Evolutionary conservation across 2,113 vertebrate species (phyloP), one percentile per base, ranked within the genome.

Genomic region (Halcyon malimbica): DNA sequence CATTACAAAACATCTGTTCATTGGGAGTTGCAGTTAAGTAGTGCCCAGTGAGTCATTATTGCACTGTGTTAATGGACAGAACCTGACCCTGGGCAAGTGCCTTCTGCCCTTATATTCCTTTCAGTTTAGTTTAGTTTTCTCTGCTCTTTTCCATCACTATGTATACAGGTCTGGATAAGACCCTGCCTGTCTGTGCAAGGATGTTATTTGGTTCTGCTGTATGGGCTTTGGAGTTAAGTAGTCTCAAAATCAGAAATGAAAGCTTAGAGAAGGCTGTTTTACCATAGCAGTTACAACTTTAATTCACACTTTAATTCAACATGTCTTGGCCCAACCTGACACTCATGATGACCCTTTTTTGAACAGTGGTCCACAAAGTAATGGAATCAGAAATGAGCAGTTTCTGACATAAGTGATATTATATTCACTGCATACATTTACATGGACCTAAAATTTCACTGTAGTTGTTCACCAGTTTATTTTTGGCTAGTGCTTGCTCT

Each of bases 91-190:
- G 14, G 63, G 29, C 3, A 11, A 53, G n/a, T 57, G 19, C 23
- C 46, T 91, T 76, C 54, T 84, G n/a, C 5, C n/a, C 79, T 94
- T 85, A 87, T 53, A 59, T 65, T 91, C 41, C 21, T 76, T 91
- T 63, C 28, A 42, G 28, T 65, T 83, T 75, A 89, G 42, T 62
- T 87, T 75, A 71, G 48, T 68, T 94, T 63, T 24, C 88, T 90
- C 46, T 83, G 50, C 42, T 56, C 51, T 67, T 86, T 87, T 90
- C 33, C 37, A 70, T 62, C 39, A 17, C 51, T 67, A 1, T 29
- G 6, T 35, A 60, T 42, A n/a, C 35, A 59, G 50, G 80, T 28
- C 53, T 91, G 84, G 41, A 20, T 54, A 70, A 77, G 9, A 39
- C 28, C 39, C 44, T 94, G 33, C 17, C 17, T 57, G 29, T 31